Base-by-base conservation (phyloP, 2,888 invertebrate species). In the Drosophila birchii region DNA sequence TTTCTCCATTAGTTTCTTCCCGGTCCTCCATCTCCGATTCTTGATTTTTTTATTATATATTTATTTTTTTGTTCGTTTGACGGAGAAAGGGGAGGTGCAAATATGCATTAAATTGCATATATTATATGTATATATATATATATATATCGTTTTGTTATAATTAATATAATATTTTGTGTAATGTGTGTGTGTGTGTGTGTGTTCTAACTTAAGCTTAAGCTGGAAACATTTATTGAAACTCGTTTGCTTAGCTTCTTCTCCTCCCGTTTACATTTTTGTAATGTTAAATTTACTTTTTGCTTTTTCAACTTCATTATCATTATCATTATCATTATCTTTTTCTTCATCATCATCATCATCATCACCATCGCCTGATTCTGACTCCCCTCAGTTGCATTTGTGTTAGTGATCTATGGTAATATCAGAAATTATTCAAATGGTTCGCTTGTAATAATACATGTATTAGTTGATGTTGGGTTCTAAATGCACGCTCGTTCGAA, bases 401-500 rank as follows among this genome's bases (percentile, higher is more conserved):
- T 53, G 54, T 57, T 56, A 70, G 41, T 44, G 60, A 70, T 57
- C 45, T 44, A 32, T 38, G 23, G 41, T 53, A 60, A 51, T 71
- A 72, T 64, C 72, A 39, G 34, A 54, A 71, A 72, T 43, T 41
- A 49, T 32, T 71, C 41, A 61, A 55, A 62, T 74, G 69, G 44
- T 49, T 71, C 41, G 72, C 61, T 71, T 70, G 20, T 49, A 55
- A 69, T 57, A 62, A n/a, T n/a, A n/a, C n/a, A n/a, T n/a, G n/a
- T n/a, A n/a, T n/a, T 76, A 61, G 16, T 45, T 38, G 75, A 64
- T 82, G 83, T 79, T 67, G 43, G 36, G 36, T 80, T 60, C 49
- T 75, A 88, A 88, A 84, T 88, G 86, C 88, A 80, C 81, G 81
- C 88, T 78, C 77, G 75, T 86, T 84, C 81, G 72, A 88, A 88